phyloP scores from a whole-genome alignment of 2,888 invertebrate genomes.

The Biston betularia region DNA sequence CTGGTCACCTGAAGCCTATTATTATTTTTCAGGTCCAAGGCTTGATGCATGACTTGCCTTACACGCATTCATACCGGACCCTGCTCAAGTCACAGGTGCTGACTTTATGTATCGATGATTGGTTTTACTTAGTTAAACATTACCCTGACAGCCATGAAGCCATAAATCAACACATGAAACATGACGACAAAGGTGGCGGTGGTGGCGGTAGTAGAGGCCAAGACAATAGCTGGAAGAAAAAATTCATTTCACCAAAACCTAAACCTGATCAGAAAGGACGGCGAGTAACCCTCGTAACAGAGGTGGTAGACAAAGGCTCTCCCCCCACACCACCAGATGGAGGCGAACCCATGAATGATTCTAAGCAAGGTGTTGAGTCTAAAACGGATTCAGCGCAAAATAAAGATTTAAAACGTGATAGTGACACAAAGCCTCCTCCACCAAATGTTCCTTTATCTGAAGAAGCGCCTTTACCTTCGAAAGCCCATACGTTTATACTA shows the following conservation, averaged over 20 bases:
- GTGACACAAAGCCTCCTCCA: slow-evolving; percentile 1
- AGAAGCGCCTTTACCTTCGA: neutral
- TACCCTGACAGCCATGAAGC: slow-evolving; percentile 63
- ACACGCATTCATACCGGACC: slow-evolving; percentile 64
- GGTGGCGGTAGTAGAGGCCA: slow-evolving; percentile 3
- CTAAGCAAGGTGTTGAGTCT: neutral
- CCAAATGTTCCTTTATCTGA: neutral
- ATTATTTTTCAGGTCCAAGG: slow-evolving; percentile 65
- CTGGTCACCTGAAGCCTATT: too few species aligned
- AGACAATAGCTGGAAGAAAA: slow-evolving; percentile 16
- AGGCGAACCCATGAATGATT: neutral
- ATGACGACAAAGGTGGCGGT: slow-evolving; percentile 12
- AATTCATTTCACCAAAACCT: slow-evolving; percentile 8
- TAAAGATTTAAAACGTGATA: neutral
- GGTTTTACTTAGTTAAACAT: slow-evolving; percentile 68
- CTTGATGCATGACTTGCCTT: slow-evolving; percentile 59
- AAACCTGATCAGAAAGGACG: slow-evolving; percentile 6
- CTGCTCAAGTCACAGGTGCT: slow-evolving; percentile 65
- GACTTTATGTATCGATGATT: slow-evolving; percentile 63
- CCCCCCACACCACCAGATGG: neutral
- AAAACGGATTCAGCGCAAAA: neutral
- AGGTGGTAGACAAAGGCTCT: neutral
- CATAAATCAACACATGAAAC: slow-evolving; percentile 55
- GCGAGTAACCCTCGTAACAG: slow-evolving; percentile 10
- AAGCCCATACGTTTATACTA: slow-evolving; percentile 26